Evolutionary conservation across 2,113 vertebrate genomes (phyloP).

Genomic region (Amblyornis subalaris): DNA sequence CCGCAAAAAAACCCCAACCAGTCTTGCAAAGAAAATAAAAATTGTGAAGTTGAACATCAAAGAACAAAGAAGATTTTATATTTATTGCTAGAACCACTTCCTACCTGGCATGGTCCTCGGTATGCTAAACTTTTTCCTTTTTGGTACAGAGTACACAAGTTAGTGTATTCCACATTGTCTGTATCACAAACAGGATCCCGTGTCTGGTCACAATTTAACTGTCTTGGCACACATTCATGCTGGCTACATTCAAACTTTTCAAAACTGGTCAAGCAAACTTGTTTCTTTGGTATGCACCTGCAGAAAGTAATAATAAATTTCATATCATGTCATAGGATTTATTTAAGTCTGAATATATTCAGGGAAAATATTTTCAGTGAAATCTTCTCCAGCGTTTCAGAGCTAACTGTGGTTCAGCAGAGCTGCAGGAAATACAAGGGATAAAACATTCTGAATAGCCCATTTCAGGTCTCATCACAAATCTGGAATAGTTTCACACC

Average conservation of each 20-base stretch:
- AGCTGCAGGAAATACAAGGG: neutral
- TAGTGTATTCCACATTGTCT: slow-evolving; percentile 83
- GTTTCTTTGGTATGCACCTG: slow-evolving; percentile 86
- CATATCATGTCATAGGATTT: neutral
- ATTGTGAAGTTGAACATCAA: neutral
- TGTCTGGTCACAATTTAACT: slow-evolving; percentile 79
- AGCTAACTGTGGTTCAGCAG: neutral
- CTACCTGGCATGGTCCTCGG: slow-evolving; percentile 92
- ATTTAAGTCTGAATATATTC: neutral
- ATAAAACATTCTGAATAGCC: neutral
- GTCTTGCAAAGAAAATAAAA: neutral
- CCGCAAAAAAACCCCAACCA: neutral
- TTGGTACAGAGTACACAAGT: slow-evolving; percentile 86
- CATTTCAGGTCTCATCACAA: neutral
- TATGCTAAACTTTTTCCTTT: slow-evolving; percentile 88
- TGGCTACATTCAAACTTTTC: slow-evolving; percentile 83
- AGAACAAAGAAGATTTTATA: neutral
- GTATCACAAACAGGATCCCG: slow-evolving; percentile 90
- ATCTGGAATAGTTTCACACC: neutral
- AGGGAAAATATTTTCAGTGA: neutral
- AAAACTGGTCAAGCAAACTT: slow-evolving; percentile 88
- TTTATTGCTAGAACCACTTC: neutral
- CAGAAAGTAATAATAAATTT: slow-evolving; percentile 13
- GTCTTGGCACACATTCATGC: slow-evolving; percentile 84
- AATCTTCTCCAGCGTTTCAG: neutral